These are phyloP conservation scores for Diabrotica virgifera DNA, from an alignment of 1,140 invertebrate species.

Conservation along the genomic window DNA sequence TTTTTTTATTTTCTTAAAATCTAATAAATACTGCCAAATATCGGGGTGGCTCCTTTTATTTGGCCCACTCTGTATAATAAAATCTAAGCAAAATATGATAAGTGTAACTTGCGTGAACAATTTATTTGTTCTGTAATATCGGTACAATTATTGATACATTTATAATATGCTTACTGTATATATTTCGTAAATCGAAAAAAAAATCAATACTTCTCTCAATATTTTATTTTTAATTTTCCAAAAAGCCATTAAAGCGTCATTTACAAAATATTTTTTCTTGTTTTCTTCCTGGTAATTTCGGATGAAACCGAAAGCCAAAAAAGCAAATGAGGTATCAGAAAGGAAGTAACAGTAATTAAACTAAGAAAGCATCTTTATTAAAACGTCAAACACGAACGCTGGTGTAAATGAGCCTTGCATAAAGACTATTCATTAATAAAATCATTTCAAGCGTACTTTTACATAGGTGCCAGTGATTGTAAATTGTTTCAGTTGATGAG, in stretches of 20 bases:
- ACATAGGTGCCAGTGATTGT: background rate
- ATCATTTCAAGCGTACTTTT: conserved; percentile 7
- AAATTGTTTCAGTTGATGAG: too few species aligned
- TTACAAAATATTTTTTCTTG: conserved; percentile 5
- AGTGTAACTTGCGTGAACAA: too few species aligned
- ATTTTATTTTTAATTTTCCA: background rate
- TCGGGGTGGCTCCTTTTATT: too few species aligned
- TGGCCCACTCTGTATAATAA: too few species aligned
- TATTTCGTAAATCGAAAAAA: too few species aligned
- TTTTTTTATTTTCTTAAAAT: too few species aligned
- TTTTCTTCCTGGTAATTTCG: conserved; percentile 9
- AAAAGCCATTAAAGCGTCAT: background rate
- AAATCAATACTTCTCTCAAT: too few species aligned
- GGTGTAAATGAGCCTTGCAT: conserved; percentile 32
- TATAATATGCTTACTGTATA: too few species aligned
- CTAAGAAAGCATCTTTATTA: conserved; percentile 33
- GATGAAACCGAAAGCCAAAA: background rate
- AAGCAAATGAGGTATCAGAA: conserved; percentile 19
- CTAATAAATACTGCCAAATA: too few species aligned
- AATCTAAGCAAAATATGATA: too few species aligned
- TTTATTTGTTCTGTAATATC: too few species aligned
- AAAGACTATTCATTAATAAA: conserved; percentile 19
- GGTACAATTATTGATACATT: too few species aligned
- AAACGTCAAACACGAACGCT: conserved; percentile 35
- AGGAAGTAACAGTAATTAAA: conserved; percentile 33